Percentiles rank a stretch among this genome's conserved stretches.
phyloP scores from a whole-genome alignment of 2,888 invertebrate genomes.

The Drosophila subquinaria region DNA sequence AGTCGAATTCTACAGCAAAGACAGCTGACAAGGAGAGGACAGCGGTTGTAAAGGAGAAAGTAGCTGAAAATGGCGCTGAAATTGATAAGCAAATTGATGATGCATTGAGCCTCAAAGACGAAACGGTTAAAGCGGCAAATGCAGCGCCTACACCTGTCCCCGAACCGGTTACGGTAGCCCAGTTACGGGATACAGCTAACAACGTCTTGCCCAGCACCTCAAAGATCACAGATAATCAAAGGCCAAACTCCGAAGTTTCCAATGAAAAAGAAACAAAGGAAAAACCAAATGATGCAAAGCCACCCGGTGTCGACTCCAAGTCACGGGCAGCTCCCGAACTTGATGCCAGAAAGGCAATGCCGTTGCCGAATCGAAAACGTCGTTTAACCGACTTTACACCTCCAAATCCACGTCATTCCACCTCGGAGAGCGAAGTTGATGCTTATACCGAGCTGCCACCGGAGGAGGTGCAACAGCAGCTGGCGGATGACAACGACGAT shows the following conservation, averaged over 20 bases:
- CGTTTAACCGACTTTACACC: slow-evolving; percentile 74
- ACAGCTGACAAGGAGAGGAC: slow-evolving; percentile 1
- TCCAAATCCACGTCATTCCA: slow-evolving; percentile 54
- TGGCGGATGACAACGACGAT: slow-evolving; percentile 62
- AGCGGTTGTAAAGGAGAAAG: neutral
- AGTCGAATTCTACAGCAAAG: neutral
- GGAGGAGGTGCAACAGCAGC: slow-evolving; percentile 85
- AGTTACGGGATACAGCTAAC: slow-evolving; percentile 11
- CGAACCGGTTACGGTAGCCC: neutral
- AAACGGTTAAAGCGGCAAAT: neutral
- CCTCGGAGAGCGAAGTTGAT: slow-evolving; percentile 84
- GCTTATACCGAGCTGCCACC: slow-evolving; percentile 86
- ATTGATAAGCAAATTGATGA: neutral
- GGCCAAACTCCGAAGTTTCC: neutral
- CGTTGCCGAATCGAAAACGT: slow-evolving; percentile 79
- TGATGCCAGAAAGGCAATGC: slow-evolving; percentile 6
- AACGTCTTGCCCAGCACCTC: slow-evolving; percentile 48
- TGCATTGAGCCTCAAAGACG: neutral
- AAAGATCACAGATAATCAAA: slow-evolving; percentile 18
- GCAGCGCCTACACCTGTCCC: neutral
- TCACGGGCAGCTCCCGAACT: neutral
- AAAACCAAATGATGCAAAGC: neutral
- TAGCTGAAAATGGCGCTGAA: slow-evolving; percentile 1
- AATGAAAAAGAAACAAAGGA: neutral
- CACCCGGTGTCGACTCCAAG: neutral